Evolutionary conservation across 1,140 invertebrate genomes (phyloP).

Genomic region (Macrocentrus cingulum): DNA sequence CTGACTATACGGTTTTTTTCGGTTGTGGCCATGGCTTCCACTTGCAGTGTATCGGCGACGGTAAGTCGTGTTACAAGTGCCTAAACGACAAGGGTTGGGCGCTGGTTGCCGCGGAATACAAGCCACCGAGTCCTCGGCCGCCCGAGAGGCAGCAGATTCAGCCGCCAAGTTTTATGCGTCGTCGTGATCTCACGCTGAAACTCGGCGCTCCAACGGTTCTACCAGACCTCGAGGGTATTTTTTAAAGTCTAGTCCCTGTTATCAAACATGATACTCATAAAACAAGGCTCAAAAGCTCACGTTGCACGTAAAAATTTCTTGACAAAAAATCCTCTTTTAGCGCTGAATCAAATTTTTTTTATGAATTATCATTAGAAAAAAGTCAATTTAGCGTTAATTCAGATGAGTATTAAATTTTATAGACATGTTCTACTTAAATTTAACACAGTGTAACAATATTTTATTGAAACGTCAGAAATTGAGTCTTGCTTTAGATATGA

Average conservation of each 20-base stretch:
- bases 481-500: no score
- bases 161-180: conserved; percentile 49
- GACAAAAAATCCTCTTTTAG: no score
- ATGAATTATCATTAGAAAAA: no score
- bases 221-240: conserved; percentile 54
- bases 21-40: conserved; percentile 55
- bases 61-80: conserved; percentile 54
- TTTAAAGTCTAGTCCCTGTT: conserved; percentile 39
- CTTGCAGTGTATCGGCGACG: conserved; percentile 47
- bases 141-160: conserved; percentile 46
- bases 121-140: conserved; percentile 29
- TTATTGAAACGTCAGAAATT: no score
- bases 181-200: conserved; percentile 45
- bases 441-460: no score
- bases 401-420: no score
- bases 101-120: conserved; percentile 38
- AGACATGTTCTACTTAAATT: no score
- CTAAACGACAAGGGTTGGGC: conserved; percentile 53
- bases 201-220: conserved; percentile 50
- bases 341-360: no score
- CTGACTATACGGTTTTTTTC: conserved; percentile 49
- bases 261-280: not conserved
- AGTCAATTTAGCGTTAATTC: no score
- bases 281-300: no score
- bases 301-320: no score